Percentiles rank a stretch among this genome's conserved stretches.
Evolutionary conservation across 2,888 invertebrate genomes (phyloP).

Genomic region (Agrilus mali): DNA sequence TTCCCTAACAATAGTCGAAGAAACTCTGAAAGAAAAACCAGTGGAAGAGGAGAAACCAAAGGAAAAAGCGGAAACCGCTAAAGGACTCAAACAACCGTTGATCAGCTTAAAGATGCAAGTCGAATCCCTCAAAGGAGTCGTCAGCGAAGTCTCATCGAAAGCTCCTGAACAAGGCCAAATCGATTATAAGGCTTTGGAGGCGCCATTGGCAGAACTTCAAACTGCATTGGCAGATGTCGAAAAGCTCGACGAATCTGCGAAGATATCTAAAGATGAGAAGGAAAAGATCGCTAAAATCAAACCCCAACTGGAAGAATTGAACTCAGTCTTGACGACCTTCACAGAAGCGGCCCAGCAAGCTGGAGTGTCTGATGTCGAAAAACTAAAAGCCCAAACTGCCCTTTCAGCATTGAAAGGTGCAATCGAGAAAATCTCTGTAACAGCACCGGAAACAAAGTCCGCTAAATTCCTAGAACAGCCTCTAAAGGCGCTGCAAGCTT

Average conservation of each 20-base stretch:
- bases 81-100: no score
- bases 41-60: no score
- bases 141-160: no score
- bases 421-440: not conserved
- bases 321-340: not conserved
- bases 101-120: no score
- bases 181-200: no score
- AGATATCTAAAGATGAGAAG: not conserved
- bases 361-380: no score
- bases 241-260: not conserved
- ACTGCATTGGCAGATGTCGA: conserved; percentile 1
- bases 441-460: not conserved
- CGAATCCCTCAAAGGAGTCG: no score
- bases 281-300: conserved; percentile 3
- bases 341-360: not conserved
- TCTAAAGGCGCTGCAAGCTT: not conserved
- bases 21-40: not conserved
- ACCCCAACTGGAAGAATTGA: conserved; percentile 1
- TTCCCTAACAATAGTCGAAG: conserved; percentile 1
- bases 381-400: no score
- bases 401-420: not conserved
- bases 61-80: no score
- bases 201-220: no score
- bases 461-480: not conserved
- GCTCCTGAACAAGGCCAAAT: no score